Percentiles rank a stretch among this genome's conserved stretches.
Conservation (phyloP, 2,888 invertebrate genomes). For the Stratiomys singularior region DNA sequence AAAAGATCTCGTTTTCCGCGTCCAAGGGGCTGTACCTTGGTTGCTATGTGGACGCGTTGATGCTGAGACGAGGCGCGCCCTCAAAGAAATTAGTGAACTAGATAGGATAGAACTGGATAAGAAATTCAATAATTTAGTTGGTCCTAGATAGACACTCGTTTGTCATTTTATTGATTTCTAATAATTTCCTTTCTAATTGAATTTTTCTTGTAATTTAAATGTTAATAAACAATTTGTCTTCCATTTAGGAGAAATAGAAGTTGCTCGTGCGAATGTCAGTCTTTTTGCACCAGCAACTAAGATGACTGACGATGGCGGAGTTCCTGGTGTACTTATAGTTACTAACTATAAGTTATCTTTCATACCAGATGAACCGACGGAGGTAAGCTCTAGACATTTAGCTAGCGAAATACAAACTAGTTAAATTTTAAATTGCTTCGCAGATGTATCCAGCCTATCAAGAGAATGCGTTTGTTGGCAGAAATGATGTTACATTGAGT, state of each 20-base stretch:
- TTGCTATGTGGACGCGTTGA: too few relatives aligned
- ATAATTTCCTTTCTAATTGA: background rate
- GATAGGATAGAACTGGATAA: too few relatives aligned
- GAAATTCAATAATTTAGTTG: background rate
- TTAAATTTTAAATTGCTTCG: too few relatives aligned
- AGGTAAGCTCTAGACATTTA: slow-evolving; percentile 47
- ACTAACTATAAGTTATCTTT: slow-evolving; percentile 95
- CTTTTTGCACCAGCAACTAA: slow-evolving; percentile 76
- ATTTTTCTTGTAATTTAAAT: background rate
- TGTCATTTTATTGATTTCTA: background rate
- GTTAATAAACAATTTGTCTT: too few relatives aligned
- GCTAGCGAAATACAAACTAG: too few relatives aligned
- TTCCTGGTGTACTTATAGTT: slow-evolving; percentile 84
- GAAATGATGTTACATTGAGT: slow-evolving; percentile 64
- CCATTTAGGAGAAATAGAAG: slow-evolving; percentile 78
- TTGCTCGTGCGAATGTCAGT: slow-evolving; percentile 86
- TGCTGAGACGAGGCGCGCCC: too few relatives aligned
- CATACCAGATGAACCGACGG: slow-evolving; percentile 70
- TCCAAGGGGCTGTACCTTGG: too few relatives aligned
- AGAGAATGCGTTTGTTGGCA: slow-evolving; percentile 62
- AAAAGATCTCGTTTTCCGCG: too few relatives aligned
- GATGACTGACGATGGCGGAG: slow-evolving; percentile 72
- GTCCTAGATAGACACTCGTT: background rate
- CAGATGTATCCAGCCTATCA: slow-evolving; percentile 58
- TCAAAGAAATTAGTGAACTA: too few relatives aligned